Evolutionary conservation across 2,797 vertebrate species (phyloP).

Genomic region (Bufotes viridis): DNA sequence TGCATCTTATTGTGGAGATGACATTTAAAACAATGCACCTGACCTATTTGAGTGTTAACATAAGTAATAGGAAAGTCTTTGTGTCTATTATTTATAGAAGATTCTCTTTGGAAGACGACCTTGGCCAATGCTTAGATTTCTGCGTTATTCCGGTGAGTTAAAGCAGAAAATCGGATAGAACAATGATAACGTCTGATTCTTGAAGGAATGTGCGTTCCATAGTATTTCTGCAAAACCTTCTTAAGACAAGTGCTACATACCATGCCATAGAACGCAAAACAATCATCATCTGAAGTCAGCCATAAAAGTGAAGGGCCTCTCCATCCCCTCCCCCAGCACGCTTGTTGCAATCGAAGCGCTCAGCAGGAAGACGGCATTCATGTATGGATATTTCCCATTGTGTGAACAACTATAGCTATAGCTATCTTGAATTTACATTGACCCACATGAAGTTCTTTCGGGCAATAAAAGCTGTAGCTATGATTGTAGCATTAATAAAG

Average conservation of each 20-base stretch:
- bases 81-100: constrained; percentile 82
- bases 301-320: not conserved
- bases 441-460: no score
- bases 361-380: no score
- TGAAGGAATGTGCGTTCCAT: not conserved
- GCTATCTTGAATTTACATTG: no score
- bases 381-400: no score
- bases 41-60: constrained; percentile 79
- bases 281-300: not conserved
- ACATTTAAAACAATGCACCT: constrained; percentile 76
- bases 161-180: not conserved
- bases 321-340: no score
- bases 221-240: not conserved
- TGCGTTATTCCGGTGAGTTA: constrained; percentile 51
- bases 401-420: no score
- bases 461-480: no score
- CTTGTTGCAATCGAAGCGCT: no score
- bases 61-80: constrained; percentile 77
- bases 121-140: constrained; percentile 66
- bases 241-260: not conserved
- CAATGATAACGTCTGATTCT: constrained; percentile 20
- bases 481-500: no score
- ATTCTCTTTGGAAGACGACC: constrained; percentile 77
- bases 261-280: not conserved
- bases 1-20: constrained; percentile 74